Conservation (phyloP, 2,113 vertebrate species). For the Sinosuthora webbiana region DNA sequence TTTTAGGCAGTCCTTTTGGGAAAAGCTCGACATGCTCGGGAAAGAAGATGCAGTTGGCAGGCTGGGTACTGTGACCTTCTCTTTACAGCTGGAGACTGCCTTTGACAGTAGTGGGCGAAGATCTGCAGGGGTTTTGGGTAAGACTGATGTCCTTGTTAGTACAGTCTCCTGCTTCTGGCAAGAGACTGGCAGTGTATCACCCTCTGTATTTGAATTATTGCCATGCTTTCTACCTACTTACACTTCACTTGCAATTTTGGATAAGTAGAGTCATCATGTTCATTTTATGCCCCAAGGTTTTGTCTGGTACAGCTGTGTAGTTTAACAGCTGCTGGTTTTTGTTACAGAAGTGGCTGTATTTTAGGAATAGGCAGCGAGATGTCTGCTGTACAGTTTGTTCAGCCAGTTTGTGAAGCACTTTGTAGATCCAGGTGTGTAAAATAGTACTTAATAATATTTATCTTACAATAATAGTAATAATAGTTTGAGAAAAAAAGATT, state of each 20-base stretch:
- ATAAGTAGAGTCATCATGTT: conserved; percentile 27
- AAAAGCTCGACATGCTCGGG: not conserved
- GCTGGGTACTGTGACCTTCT: not conserved
- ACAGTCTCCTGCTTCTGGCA: not conserved
- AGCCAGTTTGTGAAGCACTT: not conserved
- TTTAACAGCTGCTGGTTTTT: not conserved
- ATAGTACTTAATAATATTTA: not conserved
- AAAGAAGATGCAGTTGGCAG: not conserved
- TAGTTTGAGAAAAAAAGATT: not conserved
- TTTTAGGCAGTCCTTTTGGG: not conserved
- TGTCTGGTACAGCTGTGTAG: not conserved
- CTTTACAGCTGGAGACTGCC: not conserved
- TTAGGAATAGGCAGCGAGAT: not conserved
- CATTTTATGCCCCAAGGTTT: conserved; percentile 9
- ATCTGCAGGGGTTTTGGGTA: conserved; percentile 2
- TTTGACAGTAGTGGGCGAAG: not conserved
- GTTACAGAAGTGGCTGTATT: not conserved
- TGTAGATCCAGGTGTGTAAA: not conserved
- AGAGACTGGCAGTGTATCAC: not conserved
- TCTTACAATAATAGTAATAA: not conserved
- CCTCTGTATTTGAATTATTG: conserved; percentile 17
- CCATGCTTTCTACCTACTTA: conserved; percentile 40
- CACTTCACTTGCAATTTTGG: conserved; percentile 30
- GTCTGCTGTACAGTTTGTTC: not conserved
- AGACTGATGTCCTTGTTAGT: not conserved